Percentiles rank a stretch among this genome's conserved stretches.
These are phyloP conservation scores for Tragopan temminckii DNA, from an alignment of 2,797 vertebrate genomes.

Conservation along the genomic window DNA sequence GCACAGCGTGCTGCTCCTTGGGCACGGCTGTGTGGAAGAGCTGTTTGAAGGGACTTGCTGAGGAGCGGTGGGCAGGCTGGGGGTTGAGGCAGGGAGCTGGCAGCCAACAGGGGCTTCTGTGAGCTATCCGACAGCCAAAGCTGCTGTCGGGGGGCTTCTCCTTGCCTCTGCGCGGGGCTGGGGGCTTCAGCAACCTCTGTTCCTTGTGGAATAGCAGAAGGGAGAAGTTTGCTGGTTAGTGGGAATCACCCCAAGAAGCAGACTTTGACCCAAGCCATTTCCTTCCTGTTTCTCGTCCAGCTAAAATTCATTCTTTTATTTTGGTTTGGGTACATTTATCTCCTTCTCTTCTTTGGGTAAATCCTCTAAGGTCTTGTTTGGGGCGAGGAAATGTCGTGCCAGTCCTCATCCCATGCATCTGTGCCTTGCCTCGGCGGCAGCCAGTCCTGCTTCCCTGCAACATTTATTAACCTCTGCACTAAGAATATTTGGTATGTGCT, in stretches of 20 bases:
- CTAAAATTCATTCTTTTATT: background rate
- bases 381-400: background rate
- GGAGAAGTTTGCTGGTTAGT: background rate
- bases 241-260: background rate
- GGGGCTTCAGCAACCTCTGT: background rate
- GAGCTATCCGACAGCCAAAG: background rate
- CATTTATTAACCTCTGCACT: background rate
- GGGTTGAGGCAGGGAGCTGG: background rate
- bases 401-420: background rate
- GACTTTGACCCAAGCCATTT: fast-evolving
- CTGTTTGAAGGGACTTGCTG: background rate
- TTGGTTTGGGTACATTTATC: background rate
- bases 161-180: background rate
- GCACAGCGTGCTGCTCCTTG: background rate
- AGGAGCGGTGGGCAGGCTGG: fast-evolving
- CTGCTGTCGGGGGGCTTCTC: background rate
- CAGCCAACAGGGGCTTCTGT: background rate
- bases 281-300: background rate
- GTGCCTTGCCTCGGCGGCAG: background rate
- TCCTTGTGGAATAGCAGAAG: background rate
- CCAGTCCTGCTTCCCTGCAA: background rate
- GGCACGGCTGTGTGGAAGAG: background rate
- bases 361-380: background rate
- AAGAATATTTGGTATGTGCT: background rate
- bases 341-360: background rate